Evolutionary conservation across 2,113 vertebrate genomes (phyloP), one percentile per base, ranked within the genome.

Genomic region (Atractosteus spatula): DNA sequence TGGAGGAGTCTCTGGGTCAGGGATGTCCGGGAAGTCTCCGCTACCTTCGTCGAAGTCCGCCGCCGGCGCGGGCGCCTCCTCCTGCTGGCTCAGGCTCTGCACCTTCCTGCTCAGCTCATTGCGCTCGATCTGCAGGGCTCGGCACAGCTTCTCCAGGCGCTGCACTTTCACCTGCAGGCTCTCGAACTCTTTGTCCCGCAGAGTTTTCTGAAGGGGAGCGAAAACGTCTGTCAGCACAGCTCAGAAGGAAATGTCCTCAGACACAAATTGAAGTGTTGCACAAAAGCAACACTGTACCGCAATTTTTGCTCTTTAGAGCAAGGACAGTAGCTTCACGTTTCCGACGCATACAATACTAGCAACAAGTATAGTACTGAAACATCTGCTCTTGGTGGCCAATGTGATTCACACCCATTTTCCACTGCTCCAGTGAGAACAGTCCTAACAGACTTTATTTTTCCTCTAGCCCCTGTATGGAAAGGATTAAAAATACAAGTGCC

Each of bases 31-130:
- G 47, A 55, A n/a, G 47, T 16, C 17, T 41, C 62, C 41, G 55
- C 51, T 55, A 5, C 55, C 41, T 41, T 66, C 62, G 41, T 67
- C 71, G 62, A 56, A 62, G 72, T 74, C 65, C 0, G 77, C 68
- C 61, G 66, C 56, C 7, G 55, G 5, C 43, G 73, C 43, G 42
- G 45, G 44, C 70, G 0, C 62, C 55, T 74, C 70, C 51, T 59
- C 74, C 2, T 63, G 74, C 6, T 87, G 89, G 3, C 90, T 91
- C 71, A 96, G 88, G 83, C 86, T 93, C 89, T 97, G 96, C 55
- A 98, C 96, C 77, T 95, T 96, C 89, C 97, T 99, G 78, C 94
- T 99, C 79, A 99, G 95, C 85, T 98, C 96, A 4, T 99, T 99
- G 67, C 97, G 95, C 55, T 99, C 97, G 0, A 90, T 95, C 77